Conservation (phyloP, 2,797 vertebrate species). For the Neopelma chrysocephalum region DNA sequence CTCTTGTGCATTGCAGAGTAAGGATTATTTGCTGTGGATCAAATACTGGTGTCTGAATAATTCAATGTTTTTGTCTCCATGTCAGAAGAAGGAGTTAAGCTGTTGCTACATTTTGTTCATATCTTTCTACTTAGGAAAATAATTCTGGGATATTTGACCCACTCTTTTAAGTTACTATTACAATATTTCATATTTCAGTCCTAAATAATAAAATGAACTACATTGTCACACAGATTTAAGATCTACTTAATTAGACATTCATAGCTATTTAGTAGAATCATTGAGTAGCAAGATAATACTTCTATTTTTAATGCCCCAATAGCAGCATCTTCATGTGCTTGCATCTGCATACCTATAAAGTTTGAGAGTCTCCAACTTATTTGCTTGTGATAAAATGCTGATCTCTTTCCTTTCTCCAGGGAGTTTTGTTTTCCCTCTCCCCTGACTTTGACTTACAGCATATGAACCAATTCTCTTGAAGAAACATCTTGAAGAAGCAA, state of each 20-base stretch:
- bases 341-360: background rate
- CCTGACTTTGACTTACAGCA: background rate
- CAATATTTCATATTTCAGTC: background rate
- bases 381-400: background rate
- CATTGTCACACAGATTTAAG: background rate
- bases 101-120: background rate
- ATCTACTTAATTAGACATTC: conserved; percentile 5
- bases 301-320: background rate
- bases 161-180: background rate
- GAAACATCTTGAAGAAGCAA: background rate
- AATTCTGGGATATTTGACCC: background rate
- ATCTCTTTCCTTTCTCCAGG: background rate
- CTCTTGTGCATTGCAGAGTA: background rate
- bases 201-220: background rate
- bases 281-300: background rate
- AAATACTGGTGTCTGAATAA: background rate
- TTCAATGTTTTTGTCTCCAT: background rate
- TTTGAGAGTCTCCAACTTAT: background rate
- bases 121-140: background rate
- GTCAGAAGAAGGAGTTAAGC: background rate
- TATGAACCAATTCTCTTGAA: background rate
- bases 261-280: background rate
- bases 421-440: background rate
- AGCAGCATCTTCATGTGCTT: background rate
- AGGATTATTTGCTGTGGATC: background rate